A percentile compares a stretch with the other conserved stretches of the same genome.
phyloP scores from a whole-genome alignment of 2,113 vertebrate species.

The Calyptomena viridis region DNA sequence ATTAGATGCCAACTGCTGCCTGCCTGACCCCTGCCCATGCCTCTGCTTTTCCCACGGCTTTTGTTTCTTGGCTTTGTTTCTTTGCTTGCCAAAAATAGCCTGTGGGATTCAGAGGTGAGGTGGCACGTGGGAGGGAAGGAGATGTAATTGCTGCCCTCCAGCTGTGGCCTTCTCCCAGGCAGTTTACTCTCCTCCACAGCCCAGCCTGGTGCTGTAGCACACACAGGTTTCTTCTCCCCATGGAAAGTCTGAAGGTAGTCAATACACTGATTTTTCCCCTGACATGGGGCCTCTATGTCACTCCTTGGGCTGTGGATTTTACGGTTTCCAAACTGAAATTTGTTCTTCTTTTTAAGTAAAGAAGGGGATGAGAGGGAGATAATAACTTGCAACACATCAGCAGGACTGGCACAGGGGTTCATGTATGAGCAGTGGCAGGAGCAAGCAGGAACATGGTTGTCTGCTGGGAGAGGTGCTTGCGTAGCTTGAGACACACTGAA shows the following conservation, averaged over 20 bases:
- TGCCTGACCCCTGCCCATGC: neutral
- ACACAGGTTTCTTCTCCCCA: neutral
- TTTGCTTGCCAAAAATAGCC: slow-evolving; percentile 3
- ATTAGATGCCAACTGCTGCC: neutral
- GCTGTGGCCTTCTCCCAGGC: neutral
- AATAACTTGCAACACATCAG: neutral
- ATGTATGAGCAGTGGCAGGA: neutral
- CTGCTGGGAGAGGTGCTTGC: neutral
- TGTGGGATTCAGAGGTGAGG: neutral
- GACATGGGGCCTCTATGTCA: neutral
- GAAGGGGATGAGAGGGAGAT: neutral
- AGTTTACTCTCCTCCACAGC: neutral
- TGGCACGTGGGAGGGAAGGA: neutral
- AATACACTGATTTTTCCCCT: neutral
- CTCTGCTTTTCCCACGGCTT: neutral
- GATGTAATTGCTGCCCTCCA: neutral
- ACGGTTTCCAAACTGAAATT: neutral
- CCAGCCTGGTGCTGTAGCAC: rapidly evolving
- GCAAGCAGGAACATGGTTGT: neutral
- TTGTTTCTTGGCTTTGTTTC: neutral
- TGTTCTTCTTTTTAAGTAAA: neutral
- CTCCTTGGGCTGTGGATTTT: neutral
- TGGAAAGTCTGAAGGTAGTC: neutral
- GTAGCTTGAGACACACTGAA: neutral
- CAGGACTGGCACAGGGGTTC: neutral